phyloP scores from a whole-genome alignment of 2,113 vertebrate species.

The Lethenteron camtschaticum region DNA sequence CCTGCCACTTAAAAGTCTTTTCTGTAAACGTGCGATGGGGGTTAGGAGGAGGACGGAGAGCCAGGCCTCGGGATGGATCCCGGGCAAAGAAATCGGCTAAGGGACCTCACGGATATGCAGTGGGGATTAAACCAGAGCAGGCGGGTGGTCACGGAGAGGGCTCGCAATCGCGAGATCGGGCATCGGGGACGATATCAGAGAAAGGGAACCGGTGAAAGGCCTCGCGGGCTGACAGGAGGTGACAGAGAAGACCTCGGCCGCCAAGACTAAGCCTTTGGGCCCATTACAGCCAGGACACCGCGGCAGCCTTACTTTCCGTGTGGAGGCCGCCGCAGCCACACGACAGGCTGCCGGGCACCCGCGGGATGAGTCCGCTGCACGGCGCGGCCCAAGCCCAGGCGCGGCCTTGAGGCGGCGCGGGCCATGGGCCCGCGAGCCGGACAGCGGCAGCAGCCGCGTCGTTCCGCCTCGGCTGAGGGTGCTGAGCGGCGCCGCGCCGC shows the following conservation, averaged over 20 bases:
- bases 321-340: constrained; percentile 57
- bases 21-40: too few species aligned
- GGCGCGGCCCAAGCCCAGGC: too few species aligned
- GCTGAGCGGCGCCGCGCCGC: too few species aligned
- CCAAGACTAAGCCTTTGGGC: neutral
- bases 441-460: too few species aligned
- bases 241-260: neutral
- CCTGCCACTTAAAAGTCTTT: too few species aligned
- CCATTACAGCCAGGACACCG: neutral
- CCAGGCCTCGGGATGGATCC: too few species aligned
- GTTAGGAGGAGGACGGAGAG: too few species aligned
- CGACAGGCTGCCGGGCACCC: constrained; percentile 21
- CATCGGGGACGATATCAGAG: neutral
- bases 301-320: constrained; percentile 37
- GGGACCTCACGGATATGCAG: neutral
- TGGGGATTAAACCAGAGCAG: neutral
- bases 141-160: neutral
- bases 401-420: too few species aligned
- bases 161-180: neutral
- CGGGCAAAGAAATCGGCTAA: too few species aligned
- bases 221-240: neutral
- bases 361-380: constrained; percentile 11
- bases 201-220: neutral
- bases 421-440: too few species aligned
- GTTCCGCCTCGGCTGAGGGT: too few species aligned